Percentiles rank a stretch among this genome's conserved stretches.
Conservation (phyloP, 2,797 vertebrate species). For the Cynodonichthys magdalenae region DNA sequence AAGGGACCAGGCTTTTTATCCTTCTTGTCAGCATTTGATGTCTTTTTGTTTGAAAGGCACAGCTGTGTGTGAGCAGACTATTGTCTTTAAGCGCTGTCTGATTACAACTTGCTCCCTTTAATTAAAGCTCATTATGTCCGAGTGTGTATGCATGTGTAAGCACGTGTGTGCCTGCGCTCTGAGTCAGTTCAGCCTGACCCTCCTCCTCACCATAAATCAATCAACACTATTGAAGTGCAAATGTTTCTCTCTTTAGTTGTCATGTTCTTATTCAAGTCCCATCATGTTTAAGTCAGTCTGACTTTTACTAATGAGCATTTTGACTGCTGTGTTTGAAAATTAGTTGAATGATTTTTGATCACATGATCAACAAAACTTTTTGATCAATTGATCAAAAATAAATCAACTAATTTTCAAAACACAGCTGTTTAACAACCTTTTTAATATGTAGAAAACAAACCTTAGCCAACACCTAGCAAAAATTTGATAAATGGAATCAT, state of each 20-base stretch:
- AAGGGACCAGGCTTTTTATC: conserved; percentile 51
- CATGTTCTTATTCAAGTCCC: conserved; percentile 58
- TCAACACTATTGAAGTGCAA: conserved; percentile 74
- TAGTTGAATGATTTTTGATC: conserved; percentile 1
- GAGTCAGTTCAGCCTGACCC: conserved; percentile 50
- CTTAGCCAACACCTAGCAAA: no score
- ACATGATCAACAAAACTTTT: background rate
- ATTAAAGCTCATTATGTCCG: conserved; percentile 67
- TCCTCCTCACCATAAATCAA: conserved; percentile 56
- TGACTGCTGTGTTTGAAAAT: conserved; percentile 33
- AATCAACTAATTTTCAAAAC: no score
- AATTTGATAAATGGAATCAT: no score
- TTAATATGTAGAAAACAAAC: no score
- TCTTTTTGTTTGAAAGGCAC: conserved; percentile 57
- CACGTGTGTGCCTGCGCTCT: conserved; percentile 6
- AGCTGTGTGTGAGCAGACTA: conserved; percentile 60
- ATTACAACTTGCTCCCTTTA: conserved; percentile 72
- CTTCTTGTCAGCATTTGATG: conserved; percentile 42
- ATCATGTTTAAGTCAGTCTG: conserved; percentile 52
- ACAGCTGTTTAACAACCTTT: no score
- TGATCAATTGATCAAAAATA: background rate
- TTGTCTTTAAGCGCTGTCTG: conserved; percentile 61
- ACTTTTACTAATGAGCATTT: conserved; percentile 50
- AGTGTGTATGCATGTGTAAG: conserved; percentile 8
- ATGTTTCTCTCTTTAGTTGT: conserved; percentile 56